A percentile compares a stretch with the other conserved stretches of the same genome.
Evolutionary conservation across 2,797 vertebrate genomes (phyloP).

Genomic region (Gymnoscopelus braueri): DNA sequence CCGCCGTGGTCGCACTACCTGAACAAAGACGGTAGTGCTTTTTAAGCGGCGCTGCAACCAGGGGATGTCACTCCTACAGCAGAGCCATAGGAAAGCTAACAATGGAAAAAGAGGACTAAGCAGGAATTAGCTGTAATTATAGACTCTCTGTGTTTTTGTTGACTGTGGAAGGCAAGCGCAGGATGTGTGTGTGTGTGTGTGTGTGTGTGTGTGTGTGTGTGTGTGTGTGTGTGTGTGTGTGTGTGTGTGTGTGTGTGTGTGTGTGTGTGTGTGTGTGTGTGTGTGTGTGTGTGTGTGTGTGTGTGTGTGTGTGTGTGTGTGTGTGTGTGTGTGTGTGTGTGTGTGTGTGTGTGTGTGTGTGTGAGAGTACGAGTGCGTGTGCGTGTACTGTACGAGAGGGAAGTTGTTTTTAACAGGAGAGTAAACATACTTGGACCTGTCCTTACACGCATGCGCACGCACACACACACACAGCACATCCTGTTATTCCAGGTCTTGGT

Average conservation of each 20-base stretch:
- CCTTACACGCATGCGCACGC: slow-evolving; percentile 15
- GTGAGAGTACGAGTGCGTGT: neutral
- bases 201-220: slow-evolving; percentile 1
- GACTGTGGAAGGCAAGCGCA: slow-evolving; percentile 2
- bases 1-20: slow-evolving; percentile 41
- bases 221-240: neutral
- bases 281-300: neutral
- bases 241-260: no score
- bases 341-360: neutral
- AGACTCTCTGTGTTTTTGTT: neutral
- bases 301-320: neutral
- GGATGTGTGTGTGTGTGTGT: neutral
- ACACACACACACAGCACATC: neutral
- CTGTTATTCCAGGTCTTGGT: no score
- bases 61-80: slow-evolving; percentile 21
- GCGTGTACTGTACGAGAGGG: neutral
- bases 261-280: slow-evolving; percentile 9
- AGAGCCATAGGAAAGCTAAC: neutral
- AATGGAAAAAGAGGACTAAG: neutral
- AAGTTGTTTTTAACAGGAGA: slow-evolving; percentile 28
- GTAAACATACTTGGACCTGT: slow-evolving; percentile 3
- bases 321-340: neutral
- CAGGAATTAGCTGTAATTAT: neutral
- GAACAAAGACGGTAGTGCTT: slow-evolving; percentile 35
- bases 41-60: no score